Evolutionary conservation across 2,888 invertebrate genomes (phyloP), one percentile per base, ranked within the genome.

Genomic region (Alloplasta piceator): DNA sequence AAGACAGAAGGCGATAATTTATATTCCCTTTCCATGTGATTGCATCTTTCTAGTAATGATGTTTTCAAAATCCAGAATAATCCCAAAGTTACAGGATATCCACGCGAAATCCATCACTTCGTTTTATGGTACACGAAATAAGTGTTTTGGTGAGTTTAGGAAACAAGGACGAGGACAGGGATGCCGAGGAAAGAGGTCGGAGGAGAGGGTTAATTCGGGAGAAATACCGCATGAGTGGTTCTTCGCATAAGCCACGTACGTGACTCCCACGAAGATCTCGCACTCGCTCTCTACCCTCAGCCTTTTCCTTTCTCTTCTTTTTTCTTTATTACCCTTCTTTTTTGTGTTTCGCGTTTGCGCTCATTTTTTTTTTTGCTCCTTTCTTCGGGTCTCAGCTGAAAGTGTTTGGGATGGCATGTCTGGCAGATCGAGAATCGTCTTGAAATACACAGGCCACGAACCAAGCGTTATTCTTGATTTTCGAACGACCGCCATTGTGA

Each of bases 211-310:
- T 86, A 85, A 87, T 87, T 87, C 83, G 67, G 50, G 82, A 82
- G 83, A 80, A 83, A 83, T 83, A 80, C 82, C 83, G 64, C 71
- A 68, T 85, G 85, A 87, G 87, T 87, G 84, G 84, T 79, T 86
- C 78, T 82, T 81, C 85, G 83, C 86, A 89, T 87, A 87, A 88
- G 86, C 86, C 85, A 82, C 76, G 83, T 85, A 87, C 88, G 88
- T 88, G 88, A 87, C 85, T 73, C 71, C 43, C 12, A 36, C 60
- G 38, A 61, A 52, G 16, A 16, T 50, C 52, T 52, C 14, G 52
- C 52, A 5, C 14, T 52, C 12, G 12, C 6, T n/a, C 38, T 36
- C 52, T 67, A 12, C n/a, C 26, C 48, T 68, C 66, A 48, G 48
- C 12, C 50, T 72, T n/a, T 16, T 56, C 56, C 38, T 60, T 43